Conservation (phyloP, 1,140 invertebrate genomes). For the Choristoneura fumiferana region DNA sequence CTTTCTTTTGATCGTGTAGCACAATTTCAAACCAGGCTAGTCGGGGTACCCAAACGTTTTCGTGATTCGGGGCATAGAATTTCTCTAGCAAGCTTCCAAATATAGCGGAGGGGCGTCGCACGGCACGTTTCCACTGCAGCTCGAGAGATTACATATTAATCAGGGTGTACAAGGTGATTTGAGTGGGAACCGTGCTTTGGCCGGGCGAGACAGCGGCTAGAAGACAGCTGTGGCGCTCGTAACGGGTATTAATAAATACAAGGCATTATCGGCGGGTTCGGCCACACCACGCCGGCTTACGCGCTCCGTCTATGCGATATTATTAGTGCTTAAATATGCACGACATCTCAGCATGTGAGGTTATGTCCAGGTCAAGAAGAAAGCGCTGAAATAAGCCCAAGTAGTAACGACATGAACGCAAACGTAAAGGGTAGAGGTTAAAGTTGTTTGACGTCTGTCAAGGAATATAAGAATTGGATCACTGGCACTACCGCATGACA, state of each 20-base stretch:
- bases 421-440: too few relatives aligned
- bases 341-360: slow-evolving; percentile 15
- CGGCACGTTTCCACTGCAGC: slow-evolving; percentile 21
- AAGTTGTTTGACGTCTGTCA: too few relatives aligned
- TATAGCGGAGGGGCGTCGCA: slow-evolving; percentile 48
- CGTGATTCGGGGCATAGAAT: slow-evolving; percentile 53
- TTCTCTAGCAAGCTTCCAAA: slow-evolving; percentile 62
- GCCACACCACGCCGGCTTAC: slow-evolving; percentile 63
- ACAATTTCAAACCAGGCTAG: not conserved
- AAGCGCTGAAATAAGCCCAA: too few relatives aligned
- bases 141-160: slow-evolving; percentile 33
- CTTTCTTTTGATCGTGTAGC: not conserved
- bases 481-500: too few relatives aligned
- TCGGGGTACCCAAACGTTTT: slow-evolving; percentile 11
- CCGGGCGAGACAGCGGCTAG: slow-evolving; percentile 62
- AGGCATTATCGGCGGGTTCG: slow-evolving; percentile 61
- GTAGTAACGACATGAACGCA: too few relatives aligned
- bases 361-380: slow-evolving; percentile 19
- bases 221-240: slow-evolving; percentile 71
- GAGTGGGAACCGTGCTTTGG: slow-evolving; percentile 37
- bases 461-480: too few relatives aligned
- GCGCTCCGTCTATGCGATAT: slow-evolving; percentile 58
- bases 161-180: slow-evolving; percentile 58
- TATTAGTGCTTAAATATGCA: slow-evolving; percentile 37
- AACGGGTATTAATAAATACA: slow-evolving; percentile 76